Evolutionary conservation across 2,888 invertebrate genomes (phyloP), one percentile per base, ranked within the genome.

Genomic region (Phaonia tiefii): DNA sequence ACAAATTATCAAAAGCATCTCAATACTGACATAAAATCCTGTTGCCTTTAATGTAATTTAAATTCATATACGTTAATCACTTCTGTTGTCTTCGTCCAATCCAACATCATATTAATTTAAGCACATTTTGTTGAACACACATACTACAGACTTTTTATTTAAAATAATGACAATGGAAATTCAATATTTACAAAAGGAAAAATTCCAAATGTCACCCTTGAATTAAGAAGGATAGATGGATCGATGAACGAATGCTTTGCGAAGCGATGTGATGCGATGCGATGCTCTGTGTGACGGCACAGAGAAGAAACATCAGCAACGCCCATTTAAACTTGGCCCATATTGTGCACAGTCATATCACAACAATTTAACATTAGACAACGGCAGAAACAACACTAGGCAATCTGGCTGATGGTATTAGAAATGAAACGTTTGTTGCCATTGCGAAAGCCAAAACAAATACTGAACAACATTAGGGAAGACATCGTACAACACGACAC

Each of bases 341-440:
- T 75, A 81, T 81, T 81, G 81, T 82, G 83, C 84, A 79, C 58
- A 83, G 83, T 84, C 83, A 84, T 82, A 77, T 54, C 60, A 83
- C 78, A 82, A 73, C 75, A 83, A 83, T 83, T 84, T 82, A 67
- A 56, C 78, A 76, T 76, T 63, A 73, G 49, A 74, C 58, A 58
- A 66, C 63, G 70, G 8, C 20, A 71, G 17, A 15, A 56, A 25
- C 10, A 58, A 71, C 46, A 31, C 15, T n/a, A 54, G n/a, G 73
- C 73, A 66, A 67, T 71, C 70, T 82, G 65, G 72, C 77, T 75
- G 77, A 80, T 74, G 76, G 71, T 77, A 56, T 76, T 79, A 75
- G 72, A 60, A 46, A 66, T 37, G 37, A 70, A 58, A 54, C 46
- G 26, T 22, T 58, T 67, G 46, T 17, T 70, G 65, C 65, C 46